Conservation (phyloP, 2,888 invertebrate genomes). For the Campaea margaritaria region DNA sequence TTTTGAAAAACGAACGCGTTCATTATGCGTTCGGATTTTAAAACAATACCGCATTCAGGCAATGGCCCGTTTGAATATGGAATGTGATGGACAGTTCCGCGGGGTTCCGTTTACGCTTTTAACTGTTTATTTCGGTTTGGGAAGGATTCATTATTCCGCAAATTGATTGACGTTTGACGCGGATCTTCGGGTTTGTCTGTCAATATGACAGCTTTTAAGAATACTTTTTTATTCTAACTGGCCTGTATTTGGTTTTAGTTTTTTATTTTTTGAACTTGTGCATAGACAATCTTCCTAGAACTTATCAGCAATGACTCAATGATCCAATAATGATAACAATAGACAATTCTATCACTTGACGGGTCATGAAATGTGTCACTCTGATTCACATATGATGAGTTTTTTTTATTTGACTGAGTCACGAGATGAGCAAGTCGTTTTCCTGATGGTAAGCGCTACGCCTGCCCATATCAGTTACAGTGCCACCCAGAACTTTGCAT, state of each 20-base stretch:
- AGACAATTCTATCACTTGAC: conserved; percentile 4
- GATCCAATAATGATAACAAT: conserved; percentile 4
- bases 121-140: conserved; percentile 68
- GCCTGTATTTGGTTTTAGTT: not conserved
- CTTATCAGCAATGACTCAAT: conserved; percentile 7
- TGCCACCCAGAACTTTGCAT: no score
- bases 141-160: conserved; percentile 61
- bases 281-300: conserved; percentile 7
- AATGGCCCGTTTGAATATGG: conserved; percentile 77
- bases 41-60: conserved; percentile 81
- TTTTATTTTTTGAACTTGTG: not conserved
- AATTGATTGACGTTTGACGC: conserved; percentile 59
- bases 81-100: conserved; percentile 75
- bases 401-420: no score
- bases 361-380: conserved; percentile 4
- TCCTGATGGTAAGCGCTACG: no score
- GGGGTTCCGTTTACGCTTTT: conserved; percentile 62
- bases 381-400: conserved; percentile 10
- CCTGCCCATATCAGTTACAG: no score
- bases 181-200: conserved; percentile 61
- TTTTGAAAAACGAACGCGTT: conserved; percentile 65
- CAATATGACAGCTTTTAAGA: conserved; percentile 60
- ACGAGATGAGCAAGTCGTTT: no score
- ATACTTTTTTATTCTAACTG: conserved; percentile 21
- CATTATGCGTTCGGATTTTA: conserved; percentile 77